These are phyloP conservation scores for Enteromius treurensis DNA, from an alignment of 2,797 vertebrate species.

Conservation along the genomic window DNA sequence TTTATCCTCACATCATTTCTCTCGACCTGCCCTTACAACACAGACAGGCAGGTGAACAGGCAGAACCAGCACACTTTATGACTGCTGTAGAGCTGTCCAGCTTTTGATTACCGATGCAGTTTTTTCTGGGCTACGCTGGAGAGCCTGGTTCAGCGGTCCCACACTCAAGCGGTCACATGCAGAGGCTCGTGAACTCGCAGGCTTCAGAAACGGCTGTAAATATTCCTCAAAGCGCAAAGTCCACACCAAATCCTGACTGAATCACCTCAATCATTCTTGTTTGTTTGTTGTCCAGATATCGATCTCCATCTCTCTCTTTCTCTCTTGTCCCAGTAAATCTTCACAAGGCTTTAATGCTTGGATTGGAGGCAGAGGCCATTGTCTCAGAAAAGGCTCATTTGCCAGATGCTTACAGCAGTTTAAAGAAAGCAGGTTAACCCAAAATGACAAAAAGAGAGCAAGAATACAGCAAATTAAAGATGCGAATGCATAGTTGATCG, in stretches of 20 bases:
- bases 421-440: conserved; percentile 46
- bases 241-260: conserved; percentile 24
- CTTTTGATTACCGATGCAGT: conserved; percentile 37
- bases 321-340: conserved; percentile 47
- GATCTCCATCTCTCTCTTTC: conserved; percentile 24
- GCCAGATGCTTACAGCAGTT: conserved; percentile 35
- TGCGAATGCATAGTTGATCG: neutral
- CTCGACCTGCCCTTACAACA: neutral
- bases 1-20: neutral
- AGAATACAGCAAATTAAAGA: neutral
- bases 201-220: conserved; percentile 30
- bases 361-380: conserved; percentile 39
- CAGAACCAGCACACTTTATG: conserved; percentile 20
- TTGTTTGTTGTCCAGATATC: conserved; percentile 57
- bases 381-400: conserved; percentile 44
- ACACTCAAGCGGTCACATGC: conserved; percentile 2
- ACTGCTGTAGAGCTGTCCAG: conserved; percentile 26
- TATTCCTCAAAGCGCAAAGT: conserved; percentile 30
- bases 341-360: conserved; percentile 34
- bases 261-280: conserved; percentile 57
- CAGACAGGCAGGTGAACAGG: neutral
- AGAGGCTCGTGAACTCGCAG: neutral
- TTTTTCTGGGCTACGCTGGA: conserved; percentile 11
- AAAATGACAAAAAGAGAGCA: conserved; percentile 20
- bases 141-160: conserved; percentile 17